Percentiles rank a stretch among this genome's conserved stretches.
These are phyloP conservation scores for Brachypteracias leptosomus DNA, from an alignment of 2,113 vertebrate species.

Conservation along the genomic window DNA sequence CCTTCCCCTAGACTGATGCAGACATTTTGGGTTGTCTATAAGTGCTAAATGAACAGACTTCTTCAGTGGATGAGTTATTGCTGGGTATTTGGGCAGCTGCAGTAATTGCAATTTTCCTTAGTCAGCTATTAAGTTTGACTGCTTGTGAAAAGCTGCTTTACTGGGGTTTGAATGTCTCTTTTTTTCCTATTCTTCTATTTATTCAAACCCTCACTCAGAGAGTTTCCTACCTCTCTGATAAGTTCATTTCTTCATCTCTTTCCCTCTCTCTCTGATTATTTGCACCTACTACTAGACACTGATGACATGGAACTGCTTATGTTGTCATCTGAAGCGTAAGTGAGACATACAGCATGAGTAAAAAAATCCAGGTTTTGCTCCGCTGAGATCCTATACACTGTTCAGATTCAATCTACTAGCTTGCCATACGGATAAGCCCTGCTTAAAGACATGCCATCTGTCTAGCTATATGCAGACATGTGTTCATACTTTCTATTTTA, in stretches of 20 bases:
- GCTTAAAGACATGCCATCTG: slow-evolving; percentile 38
- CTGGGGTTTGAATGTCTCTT: not conserved
- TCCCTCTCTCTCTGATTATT: not conserved
- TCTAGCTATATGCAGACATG: slow-evolving; percentile 14
- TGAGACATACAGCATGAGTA: not conserved
- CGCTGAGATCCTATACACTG: not conserved
- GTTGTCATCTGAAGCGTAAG: not conserved
- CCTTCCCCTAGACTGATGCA: not conserved
- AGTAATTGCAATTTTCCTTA: not conserved
- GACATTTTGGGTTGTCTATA: not conserved
- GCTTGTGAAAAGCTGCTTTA: not conserved
- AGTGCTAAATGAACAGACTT: not conserved
- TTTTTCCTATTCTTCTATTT: not conserved
- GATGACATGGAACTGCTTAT: not conserved
- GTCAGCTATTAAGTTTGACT: not conserved
- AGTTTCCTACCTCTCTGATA: not conserved
- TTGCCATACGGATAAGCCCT: slow-evolving; percentile 26
- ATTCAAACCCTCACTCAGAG: not conserved
- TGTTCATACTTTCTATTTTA: slow-evolving; percentile 45
- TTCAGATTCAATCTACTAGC: not conserved
- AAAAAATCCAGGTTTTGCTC: not conserved
- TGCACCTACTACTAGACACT: not conserved
- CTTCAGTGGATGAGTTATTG: not conserved
- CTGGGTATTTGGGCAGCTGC: not conserved
- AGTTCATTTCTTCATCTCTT: not conserved